Base-by-base conservation (phyloP, 2,113 vertebrate species). In the Nycticebus coucang region DNA sequence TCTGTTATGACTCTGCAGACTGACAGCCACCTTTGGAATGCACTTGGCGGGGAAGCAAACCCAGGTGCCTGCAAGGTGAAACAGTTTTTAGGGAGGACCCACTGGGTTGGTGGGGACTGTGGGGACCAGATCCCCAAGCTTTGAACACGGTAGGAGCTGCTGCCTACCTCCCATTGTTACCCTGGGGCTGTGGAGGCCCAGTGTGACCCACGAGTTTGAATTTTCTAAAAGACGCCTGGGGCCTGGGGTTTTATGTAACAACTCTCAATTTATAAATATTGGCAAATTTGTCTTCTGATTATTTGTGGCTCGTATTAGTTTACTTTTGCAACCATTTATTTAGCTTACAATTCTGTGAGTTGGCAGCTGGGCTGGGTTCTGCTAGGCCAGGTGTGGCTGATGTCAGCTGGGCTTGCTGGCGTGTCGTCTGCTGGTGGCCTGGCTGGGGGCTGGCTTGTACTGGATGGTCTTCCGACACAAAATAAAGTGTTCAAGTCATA, bases 71-170 rank as follows among this genome's bases (percentile, higher is more conserved):
- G 12, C 24, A 7, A 7, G 30, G 55, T 22, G 18, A 45, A 41
- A 33, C 18, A 17, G 41, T 28, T 57, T 10, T 1, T 14, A 64
- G 33, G 13, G 15, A 5, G 26, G 69, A 28, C 41, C 17, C 19
- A 0, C 12, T 2, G 17, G 53, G 22, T 7, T 1, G 6, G 10
- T 21, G 17, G 28, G 72, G 50, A 7, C 71, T 7, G 0, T 26
- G 62, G 81, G 82, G 19, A 37, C 30, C 35, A 2, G 24, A 33
- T 57, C 7, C 7, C 30, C 0, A 24, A 0, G 1, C 11, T 77
- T 74, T 8, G 37, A 59, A n/a, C 6, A 30, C 12, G 14, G 50
- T 64, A 18, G 12, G 22, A 12, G 72, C 19, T 3, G 21, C 41
- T 37, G 11, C n/a, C 69, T 1, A 2, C 45, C 19, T 53, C 41